phyloP scores from a whole-genome alignment of 2,113 vertebrate species.

The Istiophorus platypterus region DNA sequence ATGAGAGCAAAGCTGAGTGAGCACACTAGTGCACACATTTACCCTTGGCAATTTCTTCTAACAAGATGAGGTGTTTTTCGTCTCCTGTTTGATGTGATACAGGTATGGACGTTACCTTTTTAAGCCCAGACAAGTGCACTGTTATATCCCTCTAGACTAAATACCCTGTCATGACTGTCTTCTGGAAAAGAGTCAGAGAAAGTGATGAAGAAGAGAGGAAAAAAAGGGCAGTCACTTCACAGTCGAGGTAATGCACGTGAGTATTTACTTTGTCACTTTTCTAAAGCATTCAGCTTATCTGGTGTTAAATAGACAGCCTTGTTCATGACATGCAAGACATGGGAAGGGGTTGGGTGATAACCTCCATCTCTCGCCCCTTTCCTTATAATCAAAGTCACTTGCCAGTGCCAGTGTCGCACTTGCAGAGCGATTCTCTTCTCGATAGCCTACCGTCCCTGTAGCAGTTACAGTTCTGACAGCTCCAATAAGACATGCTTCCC shows the following conservation, averaged over 20 bases:
- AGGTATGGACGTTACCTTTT: slow-evolving; percentile 68
- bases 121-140: slow-evolving; percentile 62
- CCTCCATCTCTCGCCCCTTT: slow-evolving; percentile 72
- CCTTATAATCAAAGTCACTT: slow-evolving; percentile 83
- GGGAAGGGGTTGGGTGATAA: slow-evolving; percentile 72
- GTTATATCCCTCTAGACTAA: slow-evolving; percentile 57
- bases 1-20: slow-evolving; percentile 71
- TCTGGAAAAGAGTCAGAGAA: slow-evolving; percentile 22
- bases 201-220: neutral
- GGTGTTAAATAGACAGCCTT: slow-evolving; percentile 73
- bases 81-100: slow-evolving; percentile 74
- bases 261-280: slow-evolving; percentile 64
- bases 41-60: slow-evolving; percentile 67
- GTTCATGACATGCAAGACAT: slow-evolving; percentile 74
- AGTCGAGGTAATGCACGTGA: slow-evolving; percentile 32
- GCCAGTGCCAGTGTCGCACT: slow-evolving; percentile 68
- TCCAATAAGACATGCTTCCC: slow-evolving; percentile 78
- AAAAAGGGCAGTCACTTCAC: slow-evolving; percentile 25
- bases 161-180: slow-evolving; percentile 40
- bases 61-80: slow-evolving; percentile 66
- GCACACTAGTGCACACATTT: slow-evolving; percentile 67
- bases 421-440: slow-evolving; percentile 77
- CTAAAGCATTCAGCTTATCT: slow-evolving; percentile 69
- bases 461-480: slow-evolving; percentile 86
- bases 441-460: slow-evolving; percentile 83